Conservation (phyloP, 2,113 vertebrate genomes). For the Bettongia penicillata region DNA sequence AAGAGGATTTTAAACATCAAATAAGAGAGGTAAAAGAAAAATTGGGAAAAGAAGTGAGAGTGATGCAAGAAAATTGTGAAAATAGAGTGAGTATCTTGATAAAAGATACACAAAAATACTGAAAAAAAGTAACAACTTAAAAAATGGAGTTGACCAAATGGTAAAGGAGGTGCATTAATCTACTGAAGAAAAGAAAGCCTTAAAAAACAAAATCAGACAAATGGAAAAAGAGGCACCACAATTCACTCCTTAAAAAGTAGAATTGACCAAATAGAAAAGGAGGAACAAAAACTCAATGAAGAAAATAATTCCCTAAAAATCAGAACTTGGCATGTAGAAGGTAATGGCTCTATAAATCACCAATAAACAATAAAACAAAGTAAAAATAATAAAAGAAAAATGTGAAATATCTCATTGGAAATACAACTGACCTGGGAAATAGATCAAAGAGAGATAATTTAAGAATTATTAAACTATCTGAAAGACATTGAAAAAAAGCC, state of each 20-base stretch:
- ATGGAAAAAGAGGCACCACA: neutral
- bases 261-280: neutral
- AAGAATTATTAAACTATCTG: neutral
- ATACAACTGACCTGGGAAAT: neutral
- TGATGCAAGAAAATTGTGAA: neutral
- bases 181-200: neutral
- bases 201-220: neutral
- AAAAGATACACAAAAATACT: neutral
- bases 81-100: neutral
- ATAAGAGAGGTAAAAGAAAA: neutral
- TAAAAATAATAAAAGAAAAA: neutral
- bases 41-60: neutral
- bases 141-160: neutral
- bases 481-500: neutral
- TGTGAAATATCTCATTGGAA: neutral
- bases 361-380: neutral
- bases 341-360: neutral
- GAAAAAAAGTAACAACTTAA: neutral
- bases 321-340: neutral
- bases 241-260: neutral
- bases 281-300: neutral
- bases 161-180: neutral
- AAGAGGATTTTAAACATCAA: neutral
- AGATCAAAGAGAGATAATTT: neutral
- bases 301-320: neutral